These are phyloP conservation scores for Leptobrachium leishanense DNA, from an alignment of 2,113 vertebrate species.

Conservation along the genomic window DNA sequence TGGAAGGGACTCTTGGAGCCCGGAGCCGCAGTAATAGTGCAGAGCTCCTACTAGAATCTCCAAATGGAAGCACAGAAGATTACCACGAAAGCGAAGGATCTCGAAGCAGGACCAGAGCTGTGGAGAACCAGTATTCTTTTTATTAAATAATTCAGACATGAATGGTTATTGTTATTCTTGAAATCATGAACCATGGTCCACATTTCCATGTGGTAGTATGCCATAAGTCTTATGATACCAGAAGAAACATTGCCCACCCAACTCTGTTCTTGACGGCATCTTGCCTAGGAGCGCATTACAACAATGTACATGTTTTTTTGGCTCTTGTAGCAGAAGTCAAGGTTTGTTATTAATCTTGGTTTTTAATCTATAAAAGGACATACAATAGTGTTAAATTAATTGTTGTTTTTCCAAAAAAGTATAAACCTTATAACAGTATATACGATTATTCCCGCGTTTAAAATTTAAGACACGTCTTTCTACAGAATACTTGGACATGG, in stretches of 20 bases:
- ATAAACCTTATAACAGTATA: too few relatives aligned
- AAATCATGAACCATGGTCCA: neutral
- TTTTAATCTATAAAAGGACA: too few relatives aligned
- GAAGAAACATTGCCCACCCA: neutral
- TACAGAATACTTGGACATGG: too few relatives aligned
- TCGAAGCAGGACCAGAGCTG: constrained; percentile 79
- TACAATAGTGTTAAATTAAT: too few relatives aligned
- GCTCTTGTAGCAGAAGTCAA: neutral
- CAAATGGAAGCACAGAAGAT: constrained; percentile 71
- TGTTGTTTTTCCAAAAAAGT: too few relatives aligned
- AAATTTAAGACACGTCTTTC: too few relatives aligned
- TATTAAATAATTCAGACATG: constrained; percentile 70
- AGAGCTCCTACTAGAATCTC: constrained; percentile 81
- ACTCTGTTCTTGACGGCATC: neutral
- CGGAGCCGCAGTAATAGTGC: constrained; percentile 84
- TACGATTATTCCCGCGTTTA: too few relatives aligned
- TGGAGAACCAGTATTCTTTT: constrained; percentile 98
- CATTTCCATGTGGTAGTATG: constrained; percentile 14
- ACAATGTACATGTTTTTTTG: neutral
- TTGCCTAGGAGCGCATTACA: neutral
- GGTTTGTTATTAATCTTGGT: neutral
- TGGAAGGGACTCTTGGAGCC: constrained; percentile 60
- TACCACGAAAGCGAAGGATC: constrained; percentile 81
- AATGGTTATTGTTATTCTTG: neutral
- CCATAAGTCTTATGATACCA: neutral